Conservation (phyloP, 1,140 invertebrate species). For the Penaeus japonicus region DNA sequence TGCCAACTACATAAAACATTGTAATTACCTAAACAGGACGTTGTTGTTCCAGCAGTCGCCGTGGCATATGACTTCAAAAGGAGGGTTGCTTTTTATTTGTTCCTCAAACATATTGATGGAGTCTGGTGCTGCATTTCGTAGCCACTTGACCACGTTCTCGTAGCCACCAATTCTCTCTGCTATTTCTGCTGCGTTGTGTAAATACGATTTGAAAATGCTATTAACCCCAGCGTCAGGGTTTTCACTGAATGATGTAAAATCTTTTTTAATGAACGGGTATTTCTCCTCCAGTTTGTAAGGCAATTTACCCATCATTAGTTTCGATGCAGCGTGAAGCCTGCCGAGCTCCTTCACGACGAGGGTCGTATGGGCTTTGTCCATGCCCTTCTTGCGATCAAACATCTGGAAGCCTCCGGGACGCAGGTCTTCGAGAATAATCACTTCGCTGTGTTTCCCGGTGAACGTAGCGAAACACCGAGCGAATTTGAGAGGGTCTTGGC, state of each 20-base stretch:
- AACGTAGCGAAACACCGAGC: neutral
- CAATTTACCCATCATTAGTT: neutral
- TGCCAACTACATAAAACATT: no score
- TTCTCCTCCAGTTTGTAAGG: neutral
- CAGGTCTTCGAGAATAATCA: conserved; percentile 39
- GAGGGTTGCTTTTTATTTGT: neutral
- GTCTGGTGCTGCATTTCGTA: neutral
- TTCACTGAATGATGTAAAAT: neutral
- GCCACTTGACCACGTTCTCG: neutral
- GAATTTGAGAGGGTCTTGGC: conserved; percentile 1
- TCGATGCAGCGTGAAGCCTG: conserved; percentile 43
- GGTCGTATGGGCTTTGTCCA: conserved; percentile 27
- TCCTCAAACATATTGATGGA: neutral
- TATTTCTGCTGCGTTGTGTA: neutral
- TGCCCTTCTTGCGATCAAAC: conserved; percentile 29
- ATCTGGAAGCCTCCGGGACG: conserved; percentile 40
- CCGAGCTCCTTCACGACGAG: conserved; percentile 33
- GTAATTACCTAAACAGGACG: no score
- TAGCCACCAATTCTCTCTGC: neutral
- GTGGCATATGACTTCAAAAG: neutral
- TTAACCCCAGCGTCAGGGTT: neutral
- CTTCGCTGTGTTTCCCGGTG: neutral
- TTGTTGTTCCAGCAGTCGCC: no score
- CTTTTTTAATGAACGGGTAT: neutral
- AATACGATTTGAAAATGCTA: neutral